Evolutionary conservation across 1,140 invertebrate species (phyloP), one percentile per base, ranked within the genome.

Genomic region (Gonatopus flavifemur): DNA sequence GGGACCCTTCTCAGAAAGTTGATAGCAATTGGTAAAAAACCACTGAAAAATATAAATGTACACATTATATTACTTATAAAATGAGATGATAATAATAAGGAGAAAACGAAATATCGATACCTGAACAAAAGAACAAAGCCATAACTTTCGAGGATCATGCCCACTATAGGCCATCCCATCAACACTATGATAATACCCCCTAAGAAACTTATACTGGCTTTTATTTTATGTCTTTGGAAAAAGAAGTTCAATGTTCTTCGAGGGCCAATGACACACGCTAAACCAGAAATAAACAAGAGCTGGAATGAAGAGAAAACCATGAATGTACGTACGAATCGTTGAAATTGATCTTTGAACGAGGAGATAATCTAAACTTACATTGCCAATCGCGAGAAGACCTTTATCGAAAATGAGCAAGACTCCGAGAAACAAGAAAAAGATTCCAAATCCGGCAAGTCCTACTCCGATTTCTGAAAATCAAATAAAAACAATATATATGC

Each of bases 201-300:
- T 70, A 99, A 92, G 78, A 99, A 99, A 10, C 92, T 87, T 7
- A 84, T 75, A 7, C 93, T 93, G 1, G 90, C 96, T 83, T 91
- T 96, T 4, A 94, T 74, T 85, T 99, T 99, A 71, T 99, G 95
- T 47, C 86, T 80, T 83, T 99, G 96, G 76, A 99, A 99, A 80
- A 99, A 99, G 73, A 99, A 99, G 67, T 90, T 86, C 62, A 98
- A 88, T 20, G 96, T 98, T 71, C 96, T 81, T 78, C 96, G 90
- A 28, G 98, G 80, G 2, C 97, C 97, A 67, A 99, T 98, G 1
- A 99, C 93, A 80, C 96, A 96, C 32, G 89, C 92, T 33, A 99
- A 81, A 19, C 98, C 98, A 62, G 86, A 82, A 60, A 99, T 88
- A 77, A 99, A 99, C 24, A 99, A 80, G 52, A 98, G 92, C 91